phyloP scores from a whole-genome alignment of 2,113 vertebrate species.

The Tor tambroides region DNA sequence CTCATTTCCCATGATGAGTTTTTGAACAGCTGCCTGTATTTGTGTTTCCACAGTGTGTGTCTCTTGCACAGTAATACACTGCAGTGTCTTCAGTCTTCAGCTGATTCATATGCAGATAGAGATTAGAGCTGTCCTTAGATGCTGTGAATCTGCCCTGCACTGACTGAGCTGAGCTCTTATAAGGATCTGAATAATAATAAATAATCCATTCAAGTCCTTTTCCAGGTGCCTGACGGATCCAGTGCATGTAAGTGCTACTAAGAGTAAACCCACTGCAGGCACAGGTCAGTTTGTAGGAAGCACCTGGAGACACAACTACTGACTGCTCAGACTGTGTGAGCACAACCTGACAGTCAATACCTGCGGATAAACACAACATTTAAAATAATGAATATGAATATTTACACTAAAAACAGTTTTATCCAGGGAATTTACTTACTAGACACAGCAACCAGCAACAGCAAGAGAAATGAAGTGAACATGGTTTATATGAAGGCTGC shows the following conservation, averaged over 20 bases:
- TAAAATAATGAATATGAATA: background rate
- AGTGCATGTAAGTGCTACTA: background rate
- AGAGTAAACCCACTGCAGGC: constrained; percentile 48
- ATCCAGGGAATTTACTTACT: background rate
- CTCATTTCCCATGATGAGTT: too few relatives aligned
- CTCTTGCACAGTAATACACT: constrained; percentile 45
- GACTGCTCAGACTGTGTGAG: constrained; percentile 41
- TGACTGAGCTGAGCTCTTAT: background rate
- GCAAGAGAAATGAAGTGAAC: background rate
- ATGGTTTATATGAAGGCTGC: background rate
- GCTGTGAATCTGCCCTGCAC: constrained; percentile 43
- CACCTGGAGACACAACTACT: constrained; percentile 33
- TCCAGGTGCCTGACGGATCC: constrained; percentile 54
- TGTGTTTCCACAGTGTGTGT: background rate
- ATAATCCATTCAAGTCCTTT: constrained; percentile 62
- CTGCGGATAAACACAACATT: background rate
- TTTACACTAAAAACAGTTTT: too few relatives aligned
- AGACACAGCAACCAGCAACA: too few relatives aligned
- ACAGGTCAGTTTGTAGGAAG: constrained; percentile 39
- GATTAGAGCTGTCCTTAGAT: constrained; percentile 3
- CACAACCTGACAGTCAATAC: constrained; percentile 32
- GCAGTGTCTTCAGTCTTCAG: constrained; percentile 35
- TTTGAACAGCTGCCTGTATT: too few relatives aligned
- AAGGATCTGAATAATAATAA: constrained; percentile 14
- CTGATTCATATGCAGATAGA: background rate